A percentile compares a stretch with the other conserved stretches of the same genome.
Conservation (phyloP, 2,888 invertebrate genomes). For the Zeuzera pyrina region DNA sequence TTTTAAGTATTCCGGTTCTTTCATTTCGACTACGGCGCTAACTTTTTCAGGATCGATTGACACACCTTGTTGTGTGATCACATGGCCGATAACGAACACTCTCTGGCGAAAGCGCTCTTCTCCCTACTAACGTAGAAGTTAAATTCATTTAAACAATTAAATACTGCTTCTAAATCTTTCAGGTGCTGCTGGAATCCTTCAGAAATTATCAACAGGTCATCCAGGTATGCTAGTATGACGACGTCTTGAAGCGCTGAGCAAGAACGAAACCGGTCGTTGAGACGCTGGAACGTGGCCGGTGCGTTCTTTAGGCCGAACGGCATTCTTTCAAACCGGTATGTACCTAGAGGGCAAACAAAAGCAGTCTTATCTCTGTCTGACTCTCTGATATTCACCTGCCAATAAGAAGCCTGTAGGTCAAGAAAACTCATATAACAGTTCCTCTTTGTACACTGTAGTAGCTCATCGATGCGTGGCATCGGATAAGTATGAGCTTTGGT, state of each 20-base stretch:
- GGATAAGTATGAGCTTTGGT: conserved; percentile 17
- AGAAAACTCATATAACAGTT: conserved; percentile 24
- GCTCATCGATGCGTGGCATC: conserved; percentile 29
- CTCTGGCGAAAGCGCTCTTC: no score
- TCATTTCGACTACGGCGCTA: no score
- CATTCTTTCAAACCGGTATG: conserved; percentile 19
- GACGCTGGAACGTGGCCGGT: conserved; percentile 20
- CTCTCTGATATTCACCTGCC: conserved; percentile 23
- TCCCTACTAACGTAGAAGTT: conserved; percentile 12
- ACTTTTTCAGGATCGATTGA: no score
- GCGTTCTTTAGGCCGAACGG: no score
- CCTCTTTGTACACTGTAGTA: conserved; percentile 22
- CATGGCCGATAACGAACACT: no score
- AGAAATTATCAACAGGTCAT: conserved; percentile 20
- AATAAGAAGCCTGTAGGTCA: conserved; percentile 32
- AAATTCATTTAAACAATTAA: conserved; percentile 9
- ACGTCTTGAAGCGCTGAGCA: conserved; percentile 10
- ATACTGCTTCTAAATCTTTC: conserved; percentile 12
- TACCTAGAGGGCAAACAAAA: conserved; percentile 22
- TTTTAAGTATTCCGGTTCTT: no score
- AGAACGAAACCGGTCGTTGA: conserved; percentile 21
- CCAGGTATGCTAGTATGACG: conserved; percentile 16
- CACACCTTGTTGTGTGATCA: no score
- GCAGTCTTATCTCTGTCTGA: conserved; percentile 21
- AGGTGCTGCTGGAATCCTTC: conserved; percentile 14